Conservation (phyloP, 2,113 vertebrate species). For the Egretta garzetta region DNA sequence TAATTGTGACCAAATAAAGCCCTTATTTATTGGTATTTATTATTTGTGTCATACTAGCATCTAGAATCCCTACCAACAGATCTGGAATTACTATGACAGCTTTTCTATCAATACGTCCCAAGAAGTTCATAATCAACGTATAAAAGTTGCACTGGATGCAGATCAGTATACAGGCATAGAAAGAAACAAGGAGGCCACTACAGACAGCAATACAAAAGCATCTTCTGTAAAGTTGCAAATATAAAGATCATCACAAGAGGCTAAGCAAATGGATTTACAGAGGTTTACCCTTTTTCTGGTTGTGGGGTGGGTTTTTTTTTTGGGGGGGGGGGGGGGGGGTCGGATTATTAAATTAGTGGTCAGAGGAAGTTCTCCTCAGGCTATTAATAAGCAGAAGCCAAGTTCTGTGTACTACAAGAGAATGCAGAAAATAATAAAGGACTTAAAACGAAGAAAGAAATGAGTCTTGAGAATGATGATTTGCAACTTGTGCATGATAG, state of each 20-base stretch:
- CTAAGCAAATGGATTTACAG: background rate
- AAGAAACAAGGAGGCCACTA: background rate
- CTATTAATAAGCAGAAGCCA: background rate
- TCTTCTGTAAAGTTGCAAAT: background rate
- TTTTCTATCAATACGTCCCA: background rate
- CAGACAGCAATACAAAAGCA: background rate
- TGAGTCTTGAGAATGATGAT: background rate
- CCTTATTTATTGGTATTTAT: background rate
- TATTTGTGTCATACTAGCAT: background rate
- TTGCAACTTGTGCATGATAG: background rate
- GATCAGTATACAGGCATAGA: background rate
- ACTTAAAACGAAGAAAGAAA: background rate
- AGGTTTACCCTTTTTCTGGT: background rate
- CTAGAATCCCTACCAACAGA: background rate
- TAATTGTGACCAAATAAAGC: background rate
- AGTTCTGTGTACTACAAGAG: background rate
- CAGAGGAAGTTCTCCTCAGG: background rate
- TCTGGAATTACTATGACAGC: background rate
- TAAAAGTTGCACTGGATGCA: background rate
- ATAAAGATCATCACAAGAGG: background rate
- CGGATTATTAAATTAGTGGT: background rate
- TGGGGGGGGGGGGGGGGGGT: too few species aligned
- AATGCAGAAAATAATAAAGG: background rate
- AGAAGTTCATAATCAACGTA: background rate
- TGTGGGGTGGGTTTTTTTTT: too few species aligned